Conservation (phyloP, 2,888 invertebrate species). For the Drosophila limbata region DNA sequence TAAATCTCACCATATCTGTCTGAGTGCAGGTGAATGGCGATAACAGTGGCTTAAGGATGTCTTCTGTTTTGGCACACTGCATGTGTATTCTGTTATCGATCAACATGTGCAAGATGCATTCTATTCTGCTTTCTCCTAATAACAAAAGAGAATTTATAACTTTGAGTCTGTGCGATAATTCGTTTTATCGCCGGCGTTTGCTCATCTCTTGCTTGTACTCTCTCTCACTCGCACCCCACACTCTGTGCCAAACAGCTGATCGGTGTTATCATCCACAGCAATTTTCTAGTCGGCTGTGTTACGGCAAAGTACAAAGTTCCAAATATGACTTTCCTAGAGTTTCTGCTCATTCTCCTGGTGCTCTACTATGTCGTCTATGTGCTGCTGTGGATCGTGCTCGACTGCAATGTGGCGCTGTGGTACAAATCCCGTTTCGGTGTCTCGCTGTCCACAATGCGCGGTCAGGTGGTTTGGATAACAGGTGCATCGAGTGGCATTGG, state of each 20-base stretch:
- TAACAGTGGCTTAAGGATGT: neutral
- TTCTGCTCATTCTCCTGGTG: conserved; percentile 76
- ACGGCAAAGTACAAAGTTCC: conserved; percentile 35
- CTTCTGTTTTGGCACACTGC: neutral
- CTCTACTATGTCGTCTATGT: conserved; percentile 87
- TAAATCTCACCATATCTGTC: neutral
- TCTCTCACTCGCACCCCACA: neutral
- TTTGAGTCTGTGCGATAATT: conserved; percentile 1
- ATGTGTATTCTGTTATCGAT: neutral
- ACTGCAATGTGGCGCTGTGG: conserved; percentile 88
- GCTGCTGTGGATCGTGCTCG: conserved; percentile 86
- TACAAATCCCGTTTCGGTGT: conserved; percentile 88
- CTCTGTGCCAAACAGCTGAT: conserved; percentile 44
- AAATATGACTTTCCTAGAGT: conserved; percentile 82
- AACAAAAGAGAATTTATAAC: neutral
- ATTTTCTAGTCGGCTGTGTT: conserved; percentile 10
- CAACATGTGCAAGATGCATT: neutral
- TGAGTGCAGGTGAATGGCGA: neutral
- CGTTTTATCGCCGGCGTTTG: neutral
- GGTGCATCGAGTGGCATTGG: conserved; percentile 95
- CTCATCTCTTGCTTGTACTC: neutral
- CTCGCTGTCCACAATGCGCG: conserved; percentile 86
- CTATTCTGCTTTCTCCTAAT: neutral
- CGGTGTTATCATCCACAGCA: conserved; percentile 26
- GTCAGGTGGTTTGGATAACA: conserved; percentile 93